phyloP scores from a whole-genome alignment of 2,888 invertebrate genomes.

The Lapara coniferarum region DNA sequence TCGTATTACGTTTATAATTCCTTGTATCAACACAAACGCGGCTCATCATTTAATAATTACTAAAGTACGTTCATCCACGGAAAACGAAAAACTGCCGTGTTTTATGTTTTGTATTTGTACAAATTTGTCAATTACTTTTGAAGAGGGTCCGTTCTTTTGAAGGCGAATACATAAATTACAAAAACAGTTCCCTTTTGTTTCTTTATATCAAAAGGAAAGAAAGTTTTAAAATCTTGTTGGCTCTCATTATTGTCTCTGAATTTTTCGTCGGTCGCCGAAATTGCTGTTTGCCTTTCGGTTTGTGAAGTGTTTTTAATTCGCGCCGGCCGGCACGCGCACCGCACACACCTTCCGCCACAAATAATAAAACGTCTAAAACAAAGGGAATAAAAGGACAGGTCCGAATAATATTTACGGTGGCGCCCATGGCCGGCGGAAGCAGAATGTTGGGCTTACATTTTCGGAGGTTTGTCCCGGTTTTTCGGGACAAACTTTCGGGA shows the following conservation, averaged over 20 bases:
- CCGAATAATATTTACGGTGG: constrained; percentile 76
- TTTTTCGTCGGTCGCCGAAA: constrained; percentile 30
- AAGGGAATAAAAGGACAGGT: constrained; percentile 72
- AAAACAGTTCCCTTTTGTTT: constrained; percentile 62
- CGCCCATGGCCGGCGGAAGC: constrained; percentile 67
- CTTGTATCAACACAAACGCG: neutral
- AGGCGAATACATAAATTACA: constrained; percentile 64
- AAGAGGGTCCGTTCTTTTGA: constrained; percentile 57
- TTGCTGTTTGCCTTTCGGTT: constrained; percentile 22
- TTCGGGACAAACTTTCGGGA: constrained; percentile 64
- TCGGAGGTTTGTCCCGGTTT: constrained; percentile 68
- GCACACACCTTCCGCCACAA: constrained; percentile 56
- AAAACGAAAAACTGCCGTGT: constrained; percentile 31
- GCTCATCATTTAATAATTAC: neutral
- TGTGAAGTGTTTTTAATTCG: constrained; percentile 26
- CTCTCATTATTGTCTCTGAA: constrained; percentile 58
- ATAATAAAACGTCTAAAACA: constrained; percentile 76
- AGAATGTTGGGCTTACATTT: constrained; percentile 72
- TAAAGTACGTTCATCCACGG: neutral
- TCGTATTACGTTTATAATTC: too few relatives aligned
- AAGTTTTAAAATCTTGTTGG: constrained; percentile 71
- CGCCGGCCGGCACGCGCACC: constrained; percentile 14
- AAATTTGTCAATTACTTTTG: constrained; percentile 73
- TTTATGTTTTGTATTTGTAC: constrained; percentile 64
- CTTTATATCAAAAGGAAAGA: constrained; percentile 59